A percentile compares a stretch with the other conserved stretches of the same genome.
Evolutionary conservation across 2,113 vertebrate genomes (phyloP).

Genomic region (Pachyramphus minor): DNA sequence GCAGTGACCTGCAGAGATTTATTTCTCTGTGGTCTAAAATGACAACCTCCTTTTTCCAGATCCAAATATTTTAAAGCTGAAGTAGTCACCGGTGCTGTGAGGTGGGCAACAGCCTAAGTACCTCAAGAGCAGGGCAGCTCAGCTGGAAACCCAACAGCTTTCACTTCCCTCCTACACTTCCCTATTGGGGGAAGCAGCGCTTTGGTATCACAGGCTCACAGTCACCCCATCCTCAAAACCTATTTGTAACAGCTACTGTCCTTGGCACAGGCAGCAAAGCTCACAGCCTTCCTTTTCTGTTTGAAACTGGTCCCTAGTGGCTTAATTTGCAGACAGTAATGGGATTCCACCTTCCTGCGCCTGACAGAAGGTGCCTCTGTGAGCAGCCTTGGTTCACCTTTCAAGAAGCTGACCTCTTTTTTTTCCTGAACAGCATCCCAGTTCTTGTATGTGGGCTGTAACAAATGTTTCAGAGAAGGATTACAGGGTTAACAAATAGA

Average conservation of each 20-base stretch:
- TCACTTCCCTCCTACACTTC: background rate
- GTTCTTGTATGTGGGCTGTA: background rate
- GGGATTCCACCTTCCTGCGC: constrained; percentile 43
- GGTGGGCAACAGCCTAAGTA: rapidly evolving
- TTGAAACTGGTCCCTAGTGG: constrained; percentile 27
- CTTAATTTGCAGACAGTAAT: constrained; percentile 58
- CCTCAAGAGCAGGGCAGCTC: background rate
- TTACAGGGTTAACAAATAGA: constrained; percentile 24
- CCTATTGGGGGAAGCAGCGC: background rate
- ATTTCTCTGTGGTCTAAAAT: background rate
- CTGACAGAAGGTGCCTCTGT: constrained; percentile 30
- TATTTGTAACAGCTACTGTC: background rate
- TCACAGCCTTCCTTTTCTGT: constrained; percentile 13
- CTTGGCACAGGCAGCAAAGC: background rate
- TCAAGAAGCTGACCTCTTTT: constrained; percentile 55
- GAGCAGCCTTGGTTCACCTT: constrained; percentile 35
- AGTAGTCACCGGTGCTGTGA: background rate
- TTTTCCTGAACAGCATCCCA: constrained; percentile 9
- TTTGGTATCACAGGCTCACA: background rate
- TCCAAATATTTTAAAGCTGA: background rate
- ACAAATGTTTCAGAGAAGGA: constrained; percentile 6
- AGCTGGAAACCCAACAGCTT: background rate
- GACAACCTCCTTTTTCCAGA: background rate
- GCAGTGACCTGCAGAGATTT: background rate
- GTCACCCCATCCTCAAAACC: background rate